A percentile compares a stretch with the other conserved stretches of the same genome.
phyloP scores from a whole-genome alignment of 2,888 invertebrate species.

The Ornithoptera alexandrae region DNA sequence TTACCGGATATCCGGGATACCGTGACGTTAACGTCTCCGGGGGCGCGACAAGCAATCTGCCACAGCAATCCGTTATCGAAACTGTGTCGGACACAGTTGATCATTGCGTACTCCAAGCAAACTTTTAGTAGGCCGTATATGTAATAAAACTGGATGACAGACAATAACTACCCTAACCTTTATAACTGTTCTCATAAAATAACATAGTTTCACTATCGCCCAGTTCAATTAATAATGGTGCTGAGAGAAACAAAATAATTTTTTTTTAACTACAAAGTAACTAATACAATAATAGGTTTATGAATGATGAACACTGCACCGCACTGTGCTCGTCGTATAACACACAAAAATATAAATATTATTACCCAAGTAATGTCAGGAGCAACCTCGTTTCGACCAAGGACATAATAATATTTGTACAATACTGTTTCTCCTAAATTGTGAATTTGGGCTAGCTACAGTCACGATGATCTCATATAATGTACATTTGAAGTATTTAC shows the following conservation, averaged over 20 bases:
- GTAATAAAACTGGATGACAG: constrained; percentile 21
- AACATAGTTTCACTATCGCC: constrained; percentile 4
- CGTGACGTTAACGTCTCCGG: constrained; percentile 45
- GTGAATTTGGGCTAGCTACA: neutral
- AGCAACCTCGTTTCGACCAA: too few species aligned
- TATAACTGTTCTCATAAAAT: constrained; percentile 6
- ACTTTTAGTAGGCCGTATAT: constrained; percentile 25
- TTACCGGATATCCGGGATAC: constrained; percentile 55
- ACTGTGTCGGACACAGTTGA: constrained; percentile 44
- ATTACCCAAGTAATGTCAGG: too few species aligned
- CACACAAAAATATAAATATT: too few species aligned
- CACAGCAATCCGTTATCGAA: constrained; percentile 43
- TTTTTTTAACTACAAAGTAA: too few species aligned
- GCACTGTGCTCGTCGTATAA: too few species aligned
- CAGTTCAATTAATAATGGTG: neutral
- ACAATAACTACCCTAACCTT: constrained; percentile 4
- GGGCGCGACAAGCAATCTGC: constrained; percentile 46
- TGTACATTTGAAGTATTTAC: neutral
- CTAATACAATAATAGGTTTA: too few species aligned
- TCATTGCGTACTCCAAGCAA: constrained; percentile 21
- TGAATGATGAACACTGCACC: too few species aligned
- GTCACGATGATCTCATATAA: neutral
- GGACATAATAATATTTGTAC: too few species aligned
- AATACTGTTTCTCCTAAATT: neutral
- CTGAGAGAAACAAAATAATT: neutral